phyloP scores from a whole-genome alignment of 2,113 vertebrate genomes.

The Elachura formosa region DNA sequence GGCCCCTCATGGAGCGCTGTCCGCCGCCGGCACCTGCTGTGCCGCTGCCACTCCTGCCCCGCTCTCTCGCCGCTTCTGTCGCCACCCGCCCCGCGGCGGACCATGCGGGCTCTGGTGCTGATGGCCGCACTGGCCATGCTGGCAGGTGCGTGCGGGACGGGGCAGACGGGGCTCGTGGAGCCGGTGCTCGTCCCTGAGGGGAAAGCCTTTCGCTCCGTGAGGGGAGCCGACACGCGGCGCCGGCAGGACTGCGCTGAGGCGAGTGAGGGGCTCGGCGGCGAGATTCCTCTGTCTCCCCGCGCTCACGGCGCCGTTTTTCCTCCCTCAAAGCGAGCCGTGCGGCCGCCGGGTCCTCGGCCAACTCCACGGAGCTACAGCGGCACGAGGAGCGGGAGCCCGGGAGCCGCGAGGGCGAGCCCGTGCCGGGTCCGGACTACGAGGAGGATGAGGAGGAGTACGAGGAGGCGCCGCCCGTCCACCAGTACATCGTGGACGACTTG shows the following conservation, averaged over 20 bases:
- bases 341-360: not conserved
- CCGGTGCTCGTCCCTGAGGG: not conserved
- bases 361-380: constrained; percentile 26
- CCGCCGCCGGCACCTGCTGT: not conserved
- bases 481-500: constrained; percentile 63
- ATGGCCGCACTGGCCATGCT: not conserved
- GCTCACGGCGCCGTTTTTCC: not conserved
- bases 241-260: not conserved
- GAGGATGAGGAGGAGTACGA: constrained; percentile 61
- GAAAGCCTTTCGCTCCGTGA: not conserved
- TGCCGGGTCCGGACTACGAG: constrained; percentile 36
- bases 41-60: not conserved
- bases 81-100: not conserved
- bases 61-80: not conserved
- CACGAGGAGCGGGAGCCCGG: not conserved
- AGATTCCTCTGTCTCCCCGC: not conserved
- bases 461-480: constrained; percentile 25
- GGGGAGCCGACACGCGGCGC: not conserved
- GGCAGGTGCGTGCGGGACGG: not conserved
- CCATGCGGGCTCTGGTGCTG: not conserved
- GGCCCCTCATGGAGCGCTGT: not conserved
- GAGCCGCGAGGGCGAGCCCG: not conserved
- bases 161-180: not conserved
- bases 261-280: not conserved
- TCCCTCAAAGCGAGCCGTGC: not conserved